Evolutionary conservation across 2,888 invertebrate species (phyloP).

Genomic region (Oligia fasciuncula): DNA sequence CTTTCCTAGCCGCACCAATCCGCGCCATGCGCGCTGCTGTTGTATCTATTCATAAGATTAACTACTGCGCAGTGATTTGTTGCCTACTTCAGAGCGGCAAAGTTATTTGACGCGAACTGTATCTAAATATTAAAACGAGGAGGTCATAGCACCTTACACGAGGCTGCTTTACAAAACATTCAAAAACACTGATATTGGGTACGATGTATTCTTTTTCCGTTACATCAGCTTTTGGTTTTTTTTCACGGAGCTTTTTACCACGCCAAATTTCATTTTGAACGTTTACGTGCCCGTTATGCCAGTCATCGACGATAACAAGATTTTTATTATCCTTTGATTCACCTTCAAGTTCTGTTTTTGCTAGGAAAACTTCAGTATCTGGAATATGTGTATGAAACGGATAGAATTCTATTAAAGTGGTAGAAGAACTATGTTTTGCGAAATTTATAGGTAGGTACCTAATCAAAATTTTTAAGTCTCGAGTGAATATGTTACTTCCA

Average conservation of each 20-base stretch:
- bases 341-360: slow-evolving; percentile 18
- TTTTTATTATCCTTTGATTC: slow-evolving; percentile 35
- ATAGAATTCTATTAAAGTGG: background rate
- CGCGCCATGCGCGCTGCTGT: too few species aligned
- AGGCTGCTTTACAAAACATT: slow-evolving; percentile 20
- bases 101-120: too few species aligned
- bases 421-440: background rate
- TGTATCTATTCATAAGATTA: too few species aligned
- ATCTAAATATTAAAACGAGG: slow-evolving; percentile 12
- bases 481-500: background rate
- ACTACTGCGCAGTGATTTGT: too few species aligned
- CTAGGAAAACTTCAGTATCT: slow-evolving; percentile 37
- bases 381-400: slow-evolving; percentile 10
- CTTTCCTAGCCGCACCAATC: too few species aligned
- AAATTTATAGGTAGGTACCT: background rate
- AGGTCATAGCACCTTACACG: slow-evolving; percentile 40
- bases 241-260: slow-evolving; percentile 69
- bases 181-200: slow-evolving; percentile 19
- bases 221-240: slow-evolving; percentile 55
- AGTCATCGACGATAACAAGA: slow-evolving; percentile 60
- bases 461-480: background rate
- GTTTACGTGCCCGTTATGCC: slow-evolving; percentile 58
- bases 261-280: slow-evolving; percentile 68
- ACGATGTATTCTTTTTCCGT: slow-evolving; percentile 49
- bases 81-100: too few species aligned